Conservation (phyloP, 2,888 invertebrate genomes). For the Bhutanitis thaidina region DNA sequence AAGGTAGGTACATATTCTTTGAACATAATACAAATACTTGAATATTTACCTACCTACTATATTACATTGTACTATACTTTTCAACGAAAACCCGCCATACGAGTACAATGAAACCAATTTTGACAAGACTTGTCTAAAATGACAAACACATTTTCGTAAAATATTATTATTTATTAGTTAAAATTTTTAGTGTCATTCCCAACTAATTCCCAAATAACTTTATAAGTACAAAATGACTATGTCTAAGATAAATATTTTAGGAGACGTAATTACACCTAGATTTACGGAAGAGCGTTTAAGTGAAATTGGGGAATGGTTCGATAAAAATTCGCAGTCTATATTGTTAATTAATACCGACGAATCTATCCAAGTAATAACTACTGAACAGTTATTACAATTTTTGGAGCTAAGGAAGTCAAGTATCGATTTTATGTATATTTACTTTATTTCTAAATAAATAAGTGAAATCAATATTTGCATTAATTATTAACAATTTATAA, state of each 20-base stretch:
- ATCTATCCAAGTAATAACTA: slow-evolving; percentile 50
- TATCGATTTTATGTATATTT: slow-evolving; percentile 9
- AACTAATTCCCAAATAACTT: background rate
- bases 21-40: too few relatives aligned
- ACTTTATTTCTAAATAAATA: too few relatives aligned
- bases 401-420: slow-evolving; percentile 58
- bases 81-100: too few relatives aligned
- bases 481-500: background rate
- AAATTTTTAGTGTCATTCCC: background rate
- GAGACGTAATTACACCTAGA: slow-evolving; percentile 28
- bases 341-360: slow-evolving; percentile 44
- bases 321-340: slow-evolving; percentile 46
- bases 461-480: too few relatives aligned
- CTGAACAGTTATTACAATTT: slow-evolving; percentile 51
- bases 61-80: too few relatives aligned
- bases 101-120: too few relatives aligned
- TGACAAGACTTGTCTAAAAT: too few relatives aligned
- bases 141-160: too few relatives aligned
- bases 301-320: slow-evolving; percentile 54
- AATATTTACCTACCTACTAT: too few relatives aligned
- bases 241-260: background rate
- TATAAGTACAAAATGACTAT: background rate
- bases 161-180: too few relatives aligned
- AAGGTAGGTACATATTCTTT: too few relatives aligned
- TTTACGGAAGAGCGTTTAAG: slow-evolving; percentile 54